Evolutionary conservation across 2,888 invertebrate genomes (phyloP).

Genomic region (Cheilosia scutellata): DNA sequence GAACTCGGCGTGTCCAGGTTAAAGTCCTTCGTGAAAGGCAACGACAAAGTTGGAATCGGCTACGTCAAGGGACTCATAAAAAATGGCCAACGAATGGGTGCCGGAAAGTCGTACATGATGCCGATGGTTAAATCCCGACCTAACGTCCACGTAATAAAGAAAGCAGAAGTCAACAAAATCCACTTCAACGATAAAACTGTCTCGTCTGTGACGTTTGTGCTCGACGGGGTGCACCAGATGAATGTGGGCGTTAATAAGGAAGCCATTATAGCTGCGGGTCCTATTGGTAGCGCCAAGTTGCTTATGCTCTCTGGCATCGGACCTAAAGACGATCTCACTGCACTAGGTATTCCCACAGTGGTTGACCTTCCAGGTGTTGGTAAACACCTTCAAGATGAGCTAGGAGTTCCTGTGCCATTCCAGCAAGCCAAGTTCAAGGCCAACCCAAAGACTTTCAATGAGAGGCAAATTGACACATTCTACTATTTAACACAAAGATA

Average conservation of each 20-base stretch:
- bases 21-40: conserved; percentile 81
- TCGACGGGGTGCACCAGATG: conserved; percentile 82
- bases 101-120: conserved; percentile 90
- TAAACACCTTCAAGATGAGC: conserved; percentile 92
- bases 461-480: conserved; percentile 78
- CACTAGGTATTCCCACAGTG: conserved; percentile 77
- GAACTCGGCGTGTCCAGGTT: conserved; percentile 84
- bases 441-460: conserved; percentile 77
- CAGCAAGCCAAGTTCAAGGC: conserved; percentile 82
- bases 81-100: conserved; percentile 89
- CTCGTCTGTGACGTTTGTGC: conserved; percentile 84
- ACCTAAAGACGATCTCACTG: conserved; percentile 77
- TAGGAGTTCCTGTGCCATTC: conserved; percentile 84
- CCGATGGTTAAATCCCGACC: conserved; percentile 84
- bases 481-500: conserved; percentile 85
- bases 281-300: conserved; percentile 81
- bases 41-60: conserved; percentile 85
- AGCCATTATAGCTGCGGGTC: conserved; percentile 81
- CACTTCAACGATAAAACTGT: conserved; percentile 85
- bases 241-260: conserved; percentile 80
- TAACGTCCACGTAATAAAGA: conserved; percentile 86
- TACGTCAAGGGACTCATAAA: conserved; percentile 85
- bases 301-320: conserved; percentile 82
- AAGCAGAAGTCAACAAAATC: conserved; percentile 86
- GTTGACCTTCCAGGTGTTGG: conserved; percentile 85